Evolutionary conservation across 2,113 vertebrate genomes (phyloP).

Genomic region (Glaucidium brasilianum): DNA sequence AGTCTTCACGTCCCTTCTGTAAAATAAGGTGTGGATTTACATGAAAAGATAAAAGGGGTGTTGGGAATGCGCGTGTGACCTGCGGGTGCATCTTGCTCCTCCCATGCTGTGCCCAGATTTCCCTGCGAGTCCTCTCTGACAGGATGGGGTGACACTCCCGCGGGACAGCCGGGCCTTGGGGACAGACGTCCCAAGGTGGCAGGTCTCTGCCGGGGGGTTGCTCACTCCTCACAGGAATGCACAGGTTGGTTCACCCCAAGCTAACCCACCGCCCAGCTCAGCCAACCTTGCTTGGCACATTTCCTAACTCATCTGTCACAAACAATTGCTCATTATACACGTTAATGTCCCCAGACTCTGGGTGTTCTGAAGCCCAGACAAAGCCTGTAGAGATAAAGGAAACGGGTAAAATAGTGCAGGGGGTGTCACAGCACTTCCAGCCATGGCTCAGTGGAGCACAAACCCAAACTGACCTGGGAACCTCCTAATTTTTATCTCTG

Average conservation of each 20-base stretch:
- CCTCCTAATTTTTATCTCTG: neutral
- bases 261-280: neutral
- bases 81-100: fast-evolving
- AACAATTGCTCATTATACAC: neutral
- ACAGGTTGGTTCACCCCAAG: neutral
- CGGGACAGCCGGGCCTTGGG: neutral
- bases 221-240: neutral
- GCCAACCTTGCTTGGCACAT: neutral
- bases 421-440: neutral
- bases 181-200: fast-evolving
- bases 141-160: fast-evolving
- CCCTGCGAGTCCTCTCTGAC: neutral
- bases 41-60: too few species aligned
- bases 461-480: neutral
- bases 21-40: neutral
- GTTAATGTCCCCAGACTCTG: neutral
- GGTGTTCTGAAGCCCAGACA: neutral
- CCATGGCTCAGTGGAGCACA: too few species aligned
- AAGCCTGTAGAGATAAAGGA: neutral
- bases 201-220: neutral
- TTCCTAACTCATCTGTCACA: neutral
- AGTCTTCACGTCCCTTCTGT: neutral
- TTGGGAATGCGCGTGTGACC: fast-evolving
- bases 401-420: neutral
- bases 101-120: neutral